Percentiles rank a stretch among this genome's conserved stretches.
These are phyloP conservation scores for Atopsyche davidsoni DNA, from an alignment of 1,140 invertebrate genomes.

Conservation along the genomic window DNA sequence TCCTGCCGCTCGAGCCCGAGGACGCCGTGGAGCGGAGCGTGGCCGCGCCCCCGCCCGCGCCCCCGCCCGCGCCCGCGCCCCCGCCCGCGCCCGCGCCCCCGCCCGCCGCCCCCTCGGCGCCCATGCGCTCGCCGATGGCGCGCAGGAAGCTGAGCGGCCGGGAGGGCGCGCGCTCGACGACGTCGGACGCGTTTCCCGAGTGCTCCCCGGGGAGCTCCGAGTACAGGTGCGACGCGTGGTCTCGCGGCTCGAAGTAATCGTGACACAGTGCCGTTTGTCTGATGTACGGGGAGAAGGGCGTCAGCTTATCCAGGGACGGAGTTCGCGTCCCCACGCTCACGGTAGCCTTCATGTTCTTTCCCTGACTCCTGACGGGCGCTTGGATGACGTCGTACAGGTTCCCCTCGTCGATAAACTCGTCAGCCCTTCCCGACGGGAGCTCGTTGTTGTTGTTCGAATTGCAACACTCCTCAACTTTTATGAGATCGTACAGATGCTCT, in stretches of 20 bases:
- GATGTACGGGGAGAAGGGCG: constrained; percentile 45
- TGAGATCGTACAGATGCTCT: constrained; percentile 70
- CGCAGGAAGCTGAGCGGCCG: constrained; percentile 38
- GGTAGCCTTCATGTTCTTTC: constrained; percentile 42
- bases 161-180: constrained; percentile 36
- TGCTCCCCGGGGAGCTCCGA: constrained; percentile 55
- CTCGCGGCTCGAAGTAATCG: constrained; percentile 67
- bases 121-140: constrained; percentile 38
- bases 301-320: constrained; percentile 56
- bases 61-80: background rate
- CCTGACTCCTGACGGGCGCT: constrained; percentile 40
- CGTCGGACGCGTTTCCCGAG: constrained; percentile 38
- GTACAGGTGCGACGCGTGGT: constrained; percentile 63
- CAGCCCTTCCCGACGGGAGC: constrained; percentile 24
- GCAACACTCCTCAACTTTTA: constrained; percentile 66
- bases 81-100: background rate
- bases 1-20: constrained; percentile 45
- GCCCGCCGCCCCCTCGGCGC: background rate
- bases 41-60: constrained; percentile 18
- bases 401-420: constrained; percentile 39
- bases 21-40: constrained; percentile 30
- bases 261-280: constrained; percentile 53
- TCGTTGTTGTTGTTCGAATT: constrained; percentile 50
- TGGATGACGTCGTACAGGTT: constrained; percentile 58
- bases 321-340: constrained; percentile 55